Base-by-base conservation (phyloP, 2,888 invertebrate genomes). In the Didymodactylos carnosus region DNA sequence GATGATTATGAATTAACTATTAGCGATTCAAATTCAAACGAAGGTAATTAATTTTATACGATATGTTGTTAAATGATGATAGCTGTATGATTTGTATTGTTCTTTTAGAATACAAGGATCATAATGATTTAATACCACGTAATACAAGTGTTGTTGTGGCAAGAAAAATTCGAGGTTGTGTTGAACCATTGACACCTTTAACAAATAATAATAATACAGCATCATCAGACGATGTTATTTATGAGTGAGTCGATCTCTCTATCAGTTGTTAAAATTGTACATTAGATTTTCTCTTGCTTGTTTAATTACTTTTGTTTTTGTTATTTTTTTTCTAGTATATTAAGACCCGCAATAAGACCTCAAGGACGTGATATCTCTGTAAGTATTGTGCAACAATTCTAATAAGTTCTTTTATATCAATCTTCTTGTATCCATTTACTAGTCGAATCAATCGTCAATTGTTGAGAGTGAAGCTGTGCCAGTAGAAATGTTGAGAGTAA, bases 131-230 rank as follows among this genome's bases (percentile, higher is more conserved):
- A 78, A 94, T 98, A 80, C 93, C 95, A 40, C 94, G 97, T 86
- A 98, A 98, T 83, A 92, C 97, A 75, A 95, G 95, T 39, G 87
- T 98, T 46, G 89, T 95, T 78, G 92, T 98, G 78, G 91, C 93
- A 69, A 87, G 98, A 80, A 27, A 29, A 19, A 53, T 53, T 16
- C 27, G 53, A 16, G 53, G 53, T 27, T 2, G 41, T 41, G 74
- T 78, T 3, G 53, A 29, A 27, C 23, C 29, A 29, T 40, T 46
- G 23, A 53, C 39, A n/a, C 70, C 76, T 1, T 72, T 76, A 39
- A 71, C 76, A 4, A 75, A 76, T 39, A 19, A 27, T 16, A 88
- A 89, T 79, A 27, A 13, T 27, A 27, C 27, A 3, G 27, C 27
- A 14, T 51, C 51, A 51, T 27, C 25, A 4, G 51, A 51, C 16